phyloP scores from a whole-genome alignment of 1,140 invertebrate species.

The Asbolus verrucosus region DNA sequence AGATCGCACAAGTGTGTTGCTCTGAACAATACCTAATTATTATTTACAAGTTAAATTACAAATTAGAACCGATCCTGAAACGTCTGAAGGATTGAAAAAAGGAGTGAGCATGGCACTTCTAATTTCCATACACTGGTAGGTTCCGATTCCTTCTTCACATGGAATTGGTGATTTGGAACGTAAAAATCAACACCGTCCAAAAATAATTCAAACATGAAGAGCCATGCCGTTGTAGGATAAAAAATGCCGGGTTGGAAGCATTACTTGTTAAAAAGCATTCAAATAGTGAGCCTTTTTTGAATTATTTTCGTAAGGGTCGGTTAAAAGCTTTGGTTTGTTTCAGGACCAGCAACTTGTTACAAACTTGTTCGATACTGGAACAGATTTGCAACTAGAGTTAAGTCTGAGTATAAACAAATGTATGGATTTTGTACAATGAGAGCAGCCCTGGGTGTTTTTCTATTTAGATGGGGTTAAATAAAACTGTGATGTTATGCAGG shows the following conservation, averaged over 20 bases:
- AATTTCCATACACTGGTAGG: conserved; percentile 46
- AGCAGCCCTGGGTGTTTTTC: conserved; percentile 47
- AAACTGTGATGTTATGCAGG: conserved; percentile 48
- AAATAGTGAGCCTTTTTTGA: background rate
- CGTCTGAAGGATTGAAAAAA: conserved; percentile 50
- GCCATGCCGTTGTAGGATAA: conserved; percentile 61
- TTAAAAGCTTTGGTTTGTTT: conserved; percentile 39
- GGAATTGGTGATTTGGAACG: conserved; percentile 61
- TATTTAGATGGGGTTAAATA: conserved; percentile 42
- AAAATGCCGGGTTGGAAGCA: conserved; percentile 11
- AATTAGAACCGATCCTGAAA: conserved; percentile 62
- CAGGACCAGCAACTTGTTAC: conserved; percentile 41
- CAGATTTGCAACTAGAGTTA: conserved; percentile 35
- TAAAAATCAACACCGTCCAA: conserved; percentile 48
- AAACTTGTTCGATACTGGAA: conserved; percentile 27
- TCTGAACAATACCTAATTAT: conserved; percentile 40
- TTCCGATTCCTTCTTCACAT: conserved; percentile 51
- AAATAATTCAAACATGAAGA: conserved; percentile 61
- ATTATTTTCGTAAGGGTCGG: background rate
- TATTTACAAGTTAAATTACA: conserved; percentile 54
- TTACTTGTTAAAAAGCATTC: conserved; percentile 25
- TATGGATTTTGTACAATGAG: conserved; percentile 25
- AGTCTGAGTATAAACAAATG: conserved; percentile 45
- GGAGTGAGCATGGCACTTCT: conserved; percentile 63
- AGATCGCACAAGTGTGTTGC: conserved; percentile 12